These are phyloP conservation scores for Drosophila paranaensis DNA, from an alignment of 2,888 invertebrate genomes.

Conservation along the genomic window DNA sequence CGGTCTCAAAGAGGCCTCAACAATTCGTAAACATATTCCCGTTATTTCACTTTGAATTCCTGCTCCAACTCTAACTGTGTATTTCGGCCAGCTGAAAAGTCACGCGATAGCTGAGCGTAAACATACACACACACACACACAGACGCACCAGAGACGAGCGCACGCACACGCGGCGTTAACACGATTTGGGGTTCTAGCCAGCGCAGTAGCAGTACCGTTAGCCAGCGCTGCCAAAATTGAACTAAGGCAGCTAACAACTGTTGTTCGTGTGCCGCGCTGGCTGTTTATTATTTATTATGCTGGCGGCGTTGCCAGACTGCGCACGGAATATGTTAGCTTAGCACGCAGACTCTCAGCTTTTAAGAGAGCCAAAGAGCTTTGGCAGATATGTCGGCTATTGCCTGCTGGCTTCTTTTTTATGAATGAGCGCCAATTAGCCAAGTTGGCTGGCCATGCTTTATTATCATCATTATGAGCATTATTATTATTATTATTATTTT, in stretches of 20 bases:
- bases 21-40: conserved; percentile 31
- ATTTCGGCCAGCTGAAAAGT: conserved; percentile 33
- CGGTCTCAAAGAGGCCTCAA: conserved; percentile 4
- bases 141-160: too few relatives aligned
- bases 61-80: conserved; percentile 17
- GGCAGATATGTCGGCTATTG: background rate
- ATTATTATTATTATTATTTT: conserved; percentile 40
- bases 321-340: conserved; percentile 14
- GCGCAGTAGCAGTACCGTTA: conserved; percentile 35
- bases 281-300: conserved; percentile 49
- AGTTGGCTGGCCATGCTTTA: conserved; percentile 45
- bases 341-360: conserved; percentile 38
- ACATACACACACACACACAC: conserved; percentile 21
- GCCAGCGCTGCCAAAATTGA: conserved; percentile 34
- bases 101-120: conserved; percentile 66
- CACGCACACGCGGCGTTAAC: conserved; percentile 19
- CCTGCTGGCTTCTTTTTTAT: conserved; percentile 28
- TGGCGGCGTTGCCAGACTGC: conserved; percentile 49
- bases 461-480: conserved; percentile 53
- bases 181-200: background rate
- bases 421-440: conserved; percentile 73
- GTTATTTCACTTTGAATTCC: conserved; percentile 34
- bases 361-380: conserved; percentile 25
- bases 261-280: conserved; percentile 46
- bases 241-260: conserved; percentile 60